A percentile compares a stretch with the other conserved stretches of the same genome.
Conservation (phyloP, 2,797 vertebrate species). For the Molossus molossus region DNA sequence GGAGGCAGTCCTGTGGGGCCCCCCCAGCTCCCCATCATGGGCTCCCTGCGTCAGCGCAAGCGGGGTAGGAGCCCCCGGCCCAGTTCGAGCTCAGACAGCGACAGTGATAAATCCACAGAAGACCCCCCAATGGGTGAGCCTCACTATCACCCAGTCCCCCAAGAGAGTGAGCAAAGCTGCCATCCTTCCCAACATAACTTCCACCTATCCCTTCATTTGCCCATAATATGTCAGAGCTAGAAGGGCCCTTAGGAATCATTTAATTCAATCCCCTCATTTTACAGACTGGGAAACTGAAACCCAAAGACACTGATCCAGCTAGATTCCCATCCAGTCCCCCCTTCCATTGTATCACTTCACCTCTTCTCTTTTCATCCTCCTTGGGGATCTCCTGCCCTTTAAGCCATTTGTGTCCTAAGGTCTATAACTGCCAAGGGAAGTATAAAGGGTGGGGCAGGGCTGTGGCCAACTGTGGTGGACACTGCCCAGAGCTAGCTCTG, state of each 20-base stretch:
- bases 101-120: slow-evolving; percentile 95
- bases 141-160: slow-evolving; percentile 78
- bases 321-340: slow-evolving; percentile 22
- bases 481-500: slow-evolving; percentile 60
- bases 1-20: slow-evolving; percentile 96
- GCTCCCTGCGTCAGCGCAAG: slow-evolving; percentile 94
- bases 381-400: slow-evolving; percentile 74
- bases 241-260: slow-evolving; percentile 56
- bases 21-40: slow-evolving; percentile 96
- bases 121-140: slow-evolving; percentile 95
- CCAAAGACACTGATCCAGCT: slow-evolving; percentile 60
- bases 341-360: slow-evolving; percentile 72
- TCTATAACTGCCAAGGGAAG: slow-evolving; percentile 62
- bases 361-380: slow-evolving; percentile 77
- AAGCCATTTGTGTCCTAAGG: slow-evolving; percentile 68
- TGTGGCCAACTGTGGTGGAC: not conserved
- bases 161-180: slow-evolving; percentile 70
- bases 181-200: slow-evolving; percentile 60
- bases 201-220: slow-evolving; percentile 34
- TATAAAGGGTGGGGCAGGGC: slow-evolving; percentile 25
- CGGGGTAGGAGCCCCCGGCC: slow-evolving; percentile 95
- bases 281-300: slow-evolving; percentile 59
- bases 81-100: slow-evolving; percentile 98
- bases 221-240: slow-evolving; percentile 63
- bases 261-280: slow-evolving; percentile 19